These are phyloP conservation scores for Seriola quinqueradiata DNA, from an alignment of 2,113 vertebrate genomes.

Conservation along the genomic window DNA sequence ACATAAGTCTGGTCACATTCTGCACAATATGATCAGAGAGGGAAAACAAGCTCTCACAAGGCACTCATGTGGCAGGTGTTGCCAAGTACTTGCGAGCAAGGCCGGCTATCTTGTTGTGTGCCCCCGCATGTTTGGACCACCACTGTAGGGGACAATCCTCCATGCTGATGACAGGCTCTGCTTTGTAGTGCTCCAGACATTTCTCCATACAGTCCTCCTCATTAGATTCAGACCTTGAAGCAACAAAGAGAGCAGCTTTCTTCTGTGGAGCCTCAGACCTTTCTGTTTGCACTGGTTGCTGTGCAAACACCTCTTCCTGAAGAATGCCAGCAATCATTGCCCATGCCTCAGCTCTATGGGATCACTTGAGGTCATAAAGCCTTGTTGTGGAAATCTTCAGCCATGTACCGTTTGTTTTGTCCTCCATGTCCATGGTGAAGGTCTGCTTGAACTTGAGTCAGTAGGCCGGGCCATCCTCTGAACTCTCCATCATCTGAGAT, in stretches of 20 bases:
- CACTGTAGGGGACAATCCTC: neutral
- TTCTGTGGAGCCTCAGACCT: neutral
- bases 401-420: neutral
- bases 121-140: neutral
- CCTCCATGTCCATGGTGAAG: neutral
- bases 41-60: neutral
- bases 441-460: neutral
- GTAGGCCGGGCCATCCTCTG: conserved; percentile 7
- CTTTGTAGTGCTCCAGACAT: neutral
- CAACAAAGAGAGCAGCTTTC: neutral
- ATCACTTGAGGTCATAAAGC: neutral
- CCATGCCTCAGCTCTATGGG: neutral
- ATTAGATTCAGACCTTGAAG: neutral
- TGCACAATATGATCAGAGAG: neutral
- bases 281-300: neutral
- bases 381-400: neutral
- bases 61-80: neutral
- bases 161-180: neutral
- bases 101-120: neutral
- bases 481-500: neutral
- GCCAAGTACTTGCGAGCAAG: neutral
- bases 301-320: neutral
- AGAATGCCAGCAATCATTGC: too few relatives aligned
- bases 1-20: neutral
- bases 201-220: neutral